Percentiles rank a stretch among this genome's conserved stretches.
These are phyloP conservation scores for Channa maculata DNA, from an alignment of 2,113 vertebrate species.

Conservation along the genomic window DNA sequence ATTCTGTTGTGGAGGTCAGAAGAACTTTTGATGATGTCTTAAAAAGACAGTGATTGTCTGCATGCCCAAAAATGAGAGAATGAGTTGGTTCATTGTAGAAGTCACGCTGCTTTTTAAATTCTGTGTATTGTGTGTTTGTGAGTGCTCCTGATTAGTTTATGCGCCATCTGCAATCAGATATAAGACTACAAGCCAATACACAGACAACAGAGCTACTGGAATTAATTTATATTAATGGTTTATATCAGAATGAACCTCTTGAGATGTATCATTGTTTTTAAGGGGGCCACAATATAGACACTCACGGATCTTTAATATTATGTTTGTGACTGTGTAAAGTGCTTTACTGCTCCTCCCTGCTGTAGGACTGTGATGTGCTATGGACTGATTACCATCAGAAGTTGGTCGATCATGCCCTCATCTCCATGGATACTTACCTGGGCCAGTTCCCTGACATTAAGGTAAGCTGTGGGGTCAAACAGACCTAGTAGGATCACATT, in stretches of 20 bases:
- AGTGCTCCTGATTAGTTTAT: not conserved
- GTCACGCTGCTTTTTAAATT: not conserved
- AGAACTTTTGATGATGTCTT: slow-evolving; percentile 3
- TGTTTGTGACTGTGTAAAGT: slow-evolving; percentile 5
- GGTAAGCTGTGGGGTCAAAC: slow-evolving; percentile 72
- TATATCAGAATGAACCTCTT: no score
- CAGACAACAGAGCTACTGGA: not conserved
- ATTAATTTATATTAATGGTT: not conserved
- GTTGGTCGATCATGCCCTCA: slow-evolving; percentile 94
- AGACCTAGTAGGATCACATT: not conserved
- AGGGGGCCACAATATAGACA: no score
- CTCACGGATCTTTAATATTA: no score
- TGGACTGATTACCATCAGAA: slow-evolving; percentile 99
- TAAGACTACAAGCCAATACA: not conserved
- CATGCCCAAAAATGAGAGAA: not conserved
- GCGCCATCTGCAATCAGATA: no score
- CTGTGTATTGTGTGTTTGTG: not conserved
- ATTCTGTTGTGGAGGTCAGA: slow-evolving; percentile 92
- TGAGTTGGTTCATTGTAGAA: slow-evolving; percentile 7
- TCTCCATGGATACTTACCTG: slow-evolving; percentile 98
- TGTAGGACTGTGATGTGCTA: slow-evolving; percentile 94
- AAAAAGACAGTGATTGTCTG: not conserved
- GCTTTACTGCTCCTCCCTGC: slow-evolving; percentile 23
- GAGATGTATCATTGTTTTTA: no score
- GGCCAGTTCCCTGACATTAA: slow-evolving; percentile 99